Evolutionary conservation across 2,888 invertebrate genomes (phyloP).

Genomic region (Drosophila imparisetae): DNA sequence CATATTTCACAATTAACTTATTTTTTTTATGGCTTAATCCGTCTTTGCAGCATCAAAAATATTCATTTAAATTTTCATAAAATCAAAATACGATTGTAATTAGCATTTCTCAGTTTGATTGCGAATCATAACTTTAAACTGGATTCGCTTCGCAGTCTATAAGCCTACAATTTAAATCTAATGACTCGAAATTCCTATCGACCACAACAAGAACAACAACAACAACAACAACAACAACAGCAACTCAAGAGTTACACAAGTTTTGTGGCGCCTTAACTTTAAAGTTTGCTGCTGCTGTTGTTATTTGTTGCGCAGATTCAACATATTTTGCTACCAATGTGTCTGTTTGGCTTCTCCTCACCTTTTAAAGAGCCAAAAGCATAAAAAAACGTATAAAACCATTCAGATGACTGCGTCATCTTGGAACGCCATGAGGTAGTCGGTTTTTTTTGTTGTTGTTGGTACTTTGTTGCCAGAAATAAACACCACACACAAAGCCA

Average conservation of each 20-base stretch:
- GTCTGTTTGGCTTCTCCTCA: conserved; percentile 37
- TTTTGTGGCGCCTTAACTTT: conserved; percentile 26
- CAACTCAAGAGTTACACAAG: conserved; percentile 21
- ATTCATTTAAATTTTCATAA: neutral
- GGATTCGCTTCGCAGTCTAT: neutral
- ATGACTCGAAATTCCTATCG: neutral
- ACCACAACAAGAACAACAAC: neutral
- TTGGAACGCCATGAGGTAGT: conserved; percentile 31
- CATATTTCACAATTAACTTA: neutral
- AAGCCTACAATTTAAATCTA: neutral
- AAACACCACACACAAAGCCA: conserved; percentile 43
- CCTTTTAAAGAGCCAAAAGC: conserved; percentile 9
- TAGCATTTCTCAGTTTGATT: conserved; percentile 2
- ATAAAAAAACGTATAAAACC: neutral
- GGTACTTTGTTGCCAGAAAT: conserved; percentile 53
- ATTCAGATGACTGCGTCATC: conserved; percentile 39
- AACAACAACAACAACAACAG: neutral
- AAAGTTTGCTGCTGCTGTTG: conserved; percentile 25
- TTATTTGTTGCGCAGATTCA: conserved; percentile 35
- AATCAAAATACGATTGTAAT: neutral
- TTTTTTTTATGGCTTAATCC: neutral
- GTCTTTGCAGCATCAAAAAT: neutral
- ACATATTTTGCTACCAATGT: conserved; percentile 33
- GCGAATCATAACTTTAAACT: neutral
- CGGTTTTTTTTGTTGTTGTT: neutral